These are phyloP conservation scores for Dromas ardeola DNA, from an alignment of 2,113 vertebrate species.

Conservation along the genomic window DNA sequence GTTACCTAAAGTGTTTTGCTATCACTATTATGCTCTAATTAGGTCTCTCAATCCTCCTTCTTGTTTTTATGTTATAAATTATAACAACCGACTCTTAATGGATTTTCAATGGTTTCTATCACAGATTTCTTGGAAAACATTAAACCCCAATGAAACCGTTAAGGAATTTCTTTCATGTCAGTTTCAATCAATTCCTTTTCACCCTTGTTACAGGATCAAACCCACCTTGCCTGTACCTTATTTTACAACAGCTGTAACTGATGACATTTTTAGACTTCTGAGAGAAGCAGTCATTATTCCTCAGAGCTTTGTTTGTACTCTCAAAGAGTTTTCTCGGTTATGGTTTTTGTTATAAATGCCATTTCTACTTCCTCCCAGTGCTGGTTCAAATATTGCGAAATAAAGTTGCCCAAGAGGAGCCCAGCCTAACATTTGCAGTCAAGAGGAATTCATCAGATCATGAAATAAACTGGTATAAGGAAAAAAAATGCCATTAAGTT, in stretches of 20 bases:
- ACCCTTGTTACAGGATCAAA: conserved; percentile 1
- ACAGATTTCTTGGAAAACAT: neutral
- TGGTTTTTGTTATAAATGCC: neutral
- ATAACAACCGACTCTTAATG: neutral
- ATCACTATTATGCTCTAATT: neutral
- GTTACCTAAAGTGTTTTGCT: neutral
- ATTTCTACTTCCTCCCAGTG: neutral
- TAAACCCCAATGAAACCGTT: neutral
- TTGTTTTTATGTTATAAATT: neutral
- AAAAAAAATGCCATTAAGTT: neutral
- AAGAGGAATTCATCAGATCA: neutral
- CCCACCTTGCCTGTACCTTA: neutral
- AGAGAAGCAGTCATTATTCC: neutral
- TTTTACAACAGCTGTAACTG: conserved; percentile 6
- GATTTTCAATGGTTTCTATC: neutral
- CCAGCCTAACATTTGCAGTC: neutral
- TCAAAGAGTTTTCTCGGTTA: neutral
- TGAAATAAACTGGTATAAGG: neutral
- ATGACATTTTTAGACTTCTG: conserved; percentile 1
- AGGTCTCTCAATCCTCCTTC: neutral
- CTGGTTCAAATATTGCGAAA: neutral
- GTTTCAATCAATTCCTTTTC: neutral
- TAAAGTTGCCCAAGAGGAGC: neutral
- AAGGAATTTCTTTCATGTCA: neutral
- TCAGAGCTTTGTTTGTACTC: neutral